Evolutionary conservation across 2,113 vertebrate species (phyloP), one percentile per base, ranked within the genome.

Genomic region (Formicarius rufipectus): DNA sequence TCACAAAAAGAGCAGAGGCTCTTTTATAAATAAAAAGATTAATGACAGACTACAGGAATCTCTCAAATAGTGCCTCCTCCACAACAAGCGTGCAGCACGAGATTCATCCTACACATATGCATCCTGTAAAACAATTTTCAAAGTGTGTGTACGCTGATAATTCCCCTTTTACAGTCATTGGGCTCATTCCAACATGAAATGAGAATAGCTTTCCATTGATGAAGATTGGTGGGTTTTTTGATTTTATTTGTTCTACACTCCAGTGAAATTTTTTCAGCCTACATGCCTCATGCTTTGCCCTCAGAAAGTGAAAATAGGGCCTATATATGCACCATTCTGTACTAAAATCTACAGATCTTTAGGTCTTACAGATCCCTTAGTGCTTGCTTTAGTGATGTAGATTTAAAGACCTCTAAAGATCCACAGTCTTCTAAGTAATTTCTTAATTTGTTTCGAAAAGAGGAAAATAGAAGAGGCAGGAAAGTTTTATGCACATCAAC

Each of bases 111-210:
- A 55, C 64, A 37, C 27, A 59, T 17, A 59, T 7, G 40, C 49
- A 58, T 66, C 58, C 69, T 64, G 20, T 55, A 91, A 83, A 94
- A 67, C 24, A 31, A 55, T 67, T 93, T 88, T 59, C 67, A 20
- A 81, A 89, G 80, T 3, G 3, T 3, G 1, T 50, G 75, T 39
- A 53, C 0, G 0, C 64, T 35, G 49, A 56, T 11, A 18, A 35
- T 27, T 95, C 56, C 87, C 74, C 59, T 96, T 96, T 93, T 94
- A 96, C 0, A 1, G 95, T 79, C 82, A 91, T 44, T 85, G 59
- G 64, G 60, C 20, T 85, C 21, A n/a, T 39, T 87, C 56, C 68
- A 93, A 56, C 37, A 52, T 56, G 44, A 64, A 84, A 47, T 55
- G 39, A 74, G 55, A 94, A 72, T 6, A 92, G 92, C 64, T 92